These are phyloP conservation scores for Blastomussa wellsi DNA, from an alignment of 92 coral and sea anemone species.

Conservation along the genomic window DNA sequence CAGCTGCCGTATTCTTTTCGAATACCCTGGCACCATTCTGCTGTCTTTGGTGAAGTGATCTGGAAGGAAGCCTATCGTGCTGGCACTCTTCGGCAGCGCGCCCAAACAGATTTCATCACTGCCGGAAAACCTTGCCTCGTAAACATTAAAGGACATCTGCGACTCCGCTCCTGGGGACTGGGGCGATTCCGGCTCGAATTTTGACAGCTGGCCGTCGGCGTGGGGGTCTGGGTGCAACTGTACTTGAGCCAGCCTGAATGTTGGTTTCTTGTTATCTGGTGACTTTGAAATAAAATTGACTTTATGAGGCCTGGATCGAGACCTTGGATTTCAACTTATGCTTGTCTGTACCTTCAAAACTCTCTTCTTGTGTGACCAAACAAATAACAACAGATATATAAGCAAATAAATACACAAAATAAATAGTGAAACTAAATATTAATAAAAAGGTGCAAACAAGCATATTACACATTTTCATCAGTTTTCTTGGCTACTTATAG, in stretches of 20 bases:
- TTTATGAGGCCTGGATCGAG: too few species aligned
- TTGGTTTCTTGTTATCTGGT: conserved; percentile 7
- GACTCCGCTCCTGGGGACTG: conserved; percentile 39
- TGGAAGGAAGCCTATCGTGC: conserved; percentile 58
- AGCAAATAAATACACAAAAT: neutral
- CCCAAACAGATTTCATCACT: conserved; percentile 63
- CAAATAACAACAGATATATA: too few species aligned
- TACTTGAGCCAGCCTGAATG: neutral
- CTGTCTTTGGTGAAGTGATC: conserved; percentile 48
- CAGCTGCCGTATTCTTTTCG: conserved; percentile 61
- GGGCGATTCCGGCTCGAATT: conserved; percentile 12
- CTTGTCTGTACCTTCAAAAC: too few species aligned
- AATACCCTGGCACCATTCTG: conserved; percentile 75
- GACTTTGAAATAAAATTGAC: neutral
- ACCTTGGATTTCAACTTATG: too few species aligned
- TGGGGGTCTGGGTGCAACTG: conserved; percentile 35
- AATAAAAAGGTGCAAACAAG: neutral
- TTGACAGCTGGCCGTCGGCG: conserved; percentile 20
- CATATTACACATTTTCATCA: neutral
- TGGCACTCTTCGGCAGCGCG: conserved; percentile 42
- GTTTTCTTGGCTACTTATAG: neutral
- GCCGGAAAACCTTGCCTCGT: conserved; percentile 27
- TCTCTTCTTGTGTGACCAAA: too few species aligned
- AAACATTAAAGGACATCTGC: conserved; percentile 46
- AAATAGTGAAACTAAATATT: too few species aligned